These are phyloP conservation scores for Bedellia somnulentella DNA, from an alignment of 2,888 invertebrate genomes.

Conservation along the genomic window DNA sequence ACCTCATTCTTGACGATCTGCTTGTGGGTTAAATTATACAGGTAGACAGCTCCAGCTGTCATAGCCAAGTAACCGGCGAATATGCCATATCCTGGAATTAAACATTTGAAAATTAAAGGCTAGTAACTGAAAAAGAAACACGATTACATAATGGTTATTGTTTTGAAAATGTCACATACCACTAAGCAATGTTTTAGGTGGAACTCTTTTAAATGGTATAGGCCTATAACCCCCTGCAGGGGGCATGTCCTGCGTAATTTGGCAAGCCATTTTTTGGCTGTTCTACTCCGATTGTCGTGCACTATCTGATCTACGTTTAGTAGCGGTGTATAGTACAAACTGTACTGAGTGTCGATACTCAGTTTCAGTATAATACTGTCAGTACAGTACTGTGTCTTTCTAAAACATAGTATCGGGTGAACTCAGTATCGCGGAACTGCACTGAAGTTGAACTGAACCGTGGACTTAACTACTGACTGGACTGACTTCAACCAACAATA, in stretches of 20 bases:
- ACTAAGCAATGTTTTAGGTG: slow-evolving; percentile 70
- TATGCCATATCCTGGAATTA: slow-evolving; percentile 60
- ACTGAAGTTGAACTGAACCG: too few relatives aligned
- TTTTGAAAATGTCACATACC: slow-evolving; percentile 44
- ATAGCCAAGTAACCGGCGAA: slow-evolving; percentile 64
- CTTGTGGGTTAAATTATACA: slow-evolving; percentile 61
- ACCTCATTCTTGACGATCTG: slow-evolving; percentile 57
- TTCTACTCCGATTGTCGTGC: too few relatives aligned
- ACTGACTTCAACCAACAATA: too few relatives aligned
- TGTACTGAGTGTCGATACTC: too few relatives aligned
- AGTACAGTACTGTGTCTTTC: too few relatives aligned
- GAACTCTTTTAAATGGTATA: slow-evolving; percentile 71
- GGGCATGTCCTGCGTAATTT: slow-evolving; percentile 95
- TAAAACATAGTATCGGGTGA: too few relatives aligned
- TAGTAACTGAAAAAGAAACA: neutral
- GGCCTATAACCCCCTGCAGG: slow-evolving; percentile 88
- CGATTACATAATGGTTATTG: slow-evolving; percentile 8
- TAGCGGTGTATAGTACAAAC: too few relatives aligned
- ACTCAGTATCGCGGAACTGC: too few relatives aligned
- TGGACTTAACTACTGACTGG: too few relatives aligned
- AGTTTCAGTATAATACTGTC: too few relatives aligned
- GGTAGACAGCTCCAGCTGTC: slow-evolving; percentile 56
- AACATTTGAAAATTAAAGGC: neutral
- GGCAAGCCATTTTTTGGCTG: too few relatives aligned
- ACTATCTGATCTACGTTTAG: too few relatives aligned